Evolutionary conservation across 2,888 invertebrate genomes (phyloP).

Genomic region (Hoplodrina blanda): DNA sequence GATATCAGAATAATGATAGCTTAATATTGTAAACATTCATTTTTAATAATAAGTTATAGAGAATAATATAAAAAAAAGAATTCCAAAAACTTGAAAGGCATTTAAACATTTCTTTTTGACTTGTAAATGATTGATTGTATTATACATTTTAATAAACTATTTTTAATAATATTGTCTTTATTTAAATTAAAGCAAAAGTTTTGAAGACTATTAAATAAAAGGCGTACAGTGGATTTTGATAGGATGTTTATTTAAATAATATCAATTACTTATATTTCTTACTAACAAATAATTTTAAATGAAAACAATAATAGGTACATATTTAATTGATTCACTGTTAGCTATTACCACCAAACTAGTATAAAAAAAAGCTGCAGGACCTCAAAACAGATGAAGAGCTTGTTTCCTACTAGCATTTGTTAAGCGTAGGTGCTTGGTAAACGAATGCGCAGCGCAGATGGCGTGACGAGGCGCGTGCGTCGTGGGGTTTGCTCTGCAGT

Average conservation of each 20-base stretch:
- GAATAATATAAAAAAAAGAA: slow-evolving; percentile 45
- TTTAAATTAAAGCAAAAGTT: slow-evolving; percentile 8
- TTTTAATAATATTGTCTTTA: slow-evolving; percentile 53
- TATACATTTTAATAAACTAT: slow-evolving; percentile 67
- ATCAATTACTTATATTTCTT: slow-evolving; percentile 35
- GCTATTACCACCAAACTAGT: background rate
- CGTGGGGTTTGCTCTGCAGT: too few relatives aligned
- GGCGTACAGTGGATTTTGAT: slow-evolving; percentile 15
- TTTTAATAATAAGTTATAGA: slow-evolving; percentile 49
- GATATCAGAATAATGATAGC: slow-evolving; percentile 50
- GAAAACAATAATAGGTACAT: slow-evolving; percentile 34
- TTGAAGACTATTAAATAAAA: background rate
- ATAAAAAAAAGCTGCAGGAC: background rate
- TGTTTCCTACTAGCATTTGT: too few relatives aligned
- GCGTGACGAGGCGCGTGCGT: too few relatives aligned
- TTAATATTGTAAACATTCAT: slow-evolving; percentile 47
- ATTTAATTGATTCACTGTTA: slow-evolving; percentile 21
- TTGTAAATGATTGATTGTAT: slow-evolving; percentile 66
- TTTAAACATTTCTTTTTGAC: slow-evolving; percentile 62
- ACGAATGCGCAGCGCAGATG: too few relatives aligned
- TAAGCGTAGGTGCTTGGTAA: too few relatives aligned
- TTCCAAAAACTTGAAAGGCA: slow-evolving; percentile 64
- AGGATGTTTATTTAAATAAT: slow-evolving; percentile 57
- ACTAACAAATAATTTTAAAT: slow-evolving; percentile 42
- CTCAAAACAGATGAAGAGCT: too few relatives aligned